These are phyloP conservation scores for Myzus persicae DNA, from an alignment of 1,140 invertebrate species.

Conservation along the genomic window DNA sequence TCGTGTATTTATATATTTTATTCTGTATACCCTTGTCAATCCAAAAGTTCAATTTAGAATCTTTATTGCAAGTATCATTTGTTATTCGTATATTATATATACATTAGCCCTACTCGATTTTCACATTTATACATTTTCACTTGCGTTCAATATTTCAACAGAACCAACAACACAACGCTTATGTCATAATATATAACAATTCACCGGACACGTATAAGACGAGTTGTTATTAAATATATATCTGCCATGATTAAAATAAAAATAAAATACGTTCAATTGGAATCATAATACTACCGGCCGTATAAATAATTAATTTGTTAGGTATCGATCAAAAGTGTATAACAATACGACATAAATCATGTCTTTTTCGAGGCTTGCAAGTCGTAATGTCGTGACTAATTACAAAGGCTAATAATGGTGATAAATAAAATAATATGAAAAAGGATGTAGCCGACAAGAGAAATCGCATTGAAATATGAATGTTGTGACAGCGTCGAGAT, in stretches of 20 bases:
- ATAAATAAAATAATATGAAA: background rate
- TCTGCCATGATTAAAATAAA: background rate
- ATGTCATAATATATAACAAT: no score
- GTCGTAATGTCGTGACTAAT: background rate
- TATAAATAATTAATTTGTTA: background rate
- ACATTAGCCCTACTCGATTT: background rate
- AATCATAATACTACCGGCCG: background rate
- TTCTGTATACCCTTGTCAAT: slow-evolving; percentile 3
- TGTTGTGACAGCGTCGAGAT: background rate
- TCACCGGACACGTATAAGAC: background rate
- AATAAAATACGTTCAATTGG: background rate
- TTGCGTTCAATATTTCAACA: background rate
- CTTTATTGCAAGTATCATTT: background rate
- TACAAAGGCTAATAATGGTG: background rate
- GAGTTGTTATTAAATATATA: background rate
- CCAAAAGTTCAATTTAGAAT: background rate
- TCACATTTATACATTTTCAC: background rate
- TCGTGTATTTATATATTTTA: background rate
- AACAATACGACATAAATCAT: background rate
- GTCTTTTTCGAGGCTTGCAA: background rate
- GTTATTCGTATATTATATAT: background rate
- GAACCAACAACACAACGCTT: no score
- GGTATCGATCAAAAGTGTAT: background rate
- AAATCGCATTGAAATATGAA: background rate
- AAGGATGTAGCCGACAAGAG: background rate